These are phyloP conservation scores for Anniella stebbinsi DNA, from an alignment of 2,797 vertebrate genomes.

Conservation along the genomic window DNA sequence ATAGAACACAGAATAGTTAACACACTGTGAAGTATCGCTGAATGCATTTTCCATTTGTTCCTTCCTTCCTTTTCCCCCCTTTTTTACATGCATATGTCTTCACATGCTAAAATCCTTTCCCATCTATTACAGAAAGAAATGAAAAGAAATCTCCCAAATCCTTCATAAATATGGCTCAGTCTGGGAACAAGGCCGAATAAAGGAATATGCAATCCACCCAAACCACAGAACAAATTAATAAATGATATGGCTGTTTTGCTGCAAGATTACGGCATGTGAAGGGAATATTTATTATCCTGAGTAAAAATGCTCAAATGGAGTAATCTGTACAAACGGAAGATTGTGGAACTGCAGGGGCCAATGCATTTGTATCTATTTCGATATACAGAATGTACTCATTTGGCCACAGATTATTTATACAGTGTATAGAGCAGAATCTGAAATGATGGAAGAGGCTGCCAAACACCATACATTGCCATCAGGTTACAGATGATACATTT, in stretches of 20 bases:
- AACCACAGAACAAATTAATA: constrained; percentile 54
- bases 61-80: not conserved
- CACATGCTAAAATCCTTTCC: constrained; percentile 46
- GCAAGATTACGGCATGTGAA: constrained; percentile 7
- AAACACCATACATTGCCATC: constrained; percentile 61
- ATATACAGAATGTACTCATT: constrained; percentile 52
- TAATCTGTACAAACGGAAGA: constrained; percentile 45
- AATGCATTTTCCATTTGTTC: not conserved
- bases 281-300: constrained; percentile 53
- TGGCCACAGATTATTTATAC: constrained; percentile 64
- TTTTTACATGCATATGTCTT: not conserved
- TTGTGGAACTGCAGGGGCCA: constrained; percentile 29
- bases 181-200: constrained; percentile 45
- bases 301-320: constrained; percentile 24
- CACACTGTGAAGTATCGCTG: not conserved
- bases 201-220: constrained; percentile 49
- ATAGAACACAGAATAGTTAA: constrained; percentile 45
- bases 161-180: constrained; percentile 24
- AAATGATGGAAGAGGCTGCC: constrained; percentile 70
- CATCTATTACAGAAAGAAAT: constrained; percentile 18
- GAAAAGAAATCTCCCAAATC: constrained; percentile 39
- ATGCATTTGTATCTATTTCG: constrained; percentile 41
- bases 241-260: constrained; percentile 47
- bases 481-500: constrained; percentile 71
- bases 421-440: constrained; percentile 54